Evolutionary conservation across 1,140 invertebrate species (phyloP), one percentile per base, ranked within the genome.

Genomic region (Cryptotermes secundus): DNA sequence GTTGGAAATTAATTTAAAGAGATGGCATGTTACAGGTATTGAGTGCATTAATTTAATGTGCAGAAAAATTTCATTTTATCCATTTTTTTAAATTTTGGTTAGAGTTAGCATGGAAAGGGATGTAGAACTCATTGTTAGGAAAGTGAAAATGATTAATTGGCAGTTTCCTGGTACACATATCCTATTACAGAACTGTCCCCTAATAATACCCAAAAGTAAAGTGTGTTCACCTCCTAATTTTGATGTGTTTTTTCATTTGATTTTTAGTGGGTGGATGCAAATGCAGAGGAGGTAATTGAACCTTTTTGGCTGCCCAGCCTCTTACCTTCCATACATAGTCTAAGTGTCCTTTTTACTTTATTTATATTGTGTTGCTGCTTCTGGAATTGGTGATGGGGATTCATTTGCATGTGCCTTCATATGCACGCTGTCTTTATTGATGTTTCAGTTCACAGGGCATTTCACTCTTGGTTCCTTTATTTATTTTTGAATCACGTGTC

Each of bases 241-340:
- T 86, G 88, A 88, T 87, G 86, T 84, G 31, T 82, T 36, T 87
- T 90, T 88, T 88, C 87, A 88, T 89, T 90, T 89, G 85, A 87
- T 91, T 88, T 87, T 88, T 92, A 93, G 92, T 93, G 92, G 92
- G 92, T 93, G 89, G 92, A 92, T 90, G 90, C 92, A 89, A 92
- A 91, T 89, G 91, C 91, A 88, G 92, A 93, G 87, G 92, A 93
- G 92, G 92, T 93, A 93, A 92, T 87, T 84, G 86, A 84, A 85
- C 85, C 82, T 86, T 87, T 85, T 86, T 85, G 86, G 81, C 85
- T 86, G 85, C 65, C 84, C 83, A 79, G 81, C 85, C 59, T 84
- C 83, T 84, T 82, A 31, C 53, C 72, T 79, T 79, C 82, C 38
- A 72, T 72, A 72, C 59, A 72, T 72, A 84, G 81, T 86, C 85